Evolutionary conservation across 2,797 vertebrate genomes (phyloP), one percentile per base, ranked within the genome.

Genomic region (Eremophila alpestris): DNA sequence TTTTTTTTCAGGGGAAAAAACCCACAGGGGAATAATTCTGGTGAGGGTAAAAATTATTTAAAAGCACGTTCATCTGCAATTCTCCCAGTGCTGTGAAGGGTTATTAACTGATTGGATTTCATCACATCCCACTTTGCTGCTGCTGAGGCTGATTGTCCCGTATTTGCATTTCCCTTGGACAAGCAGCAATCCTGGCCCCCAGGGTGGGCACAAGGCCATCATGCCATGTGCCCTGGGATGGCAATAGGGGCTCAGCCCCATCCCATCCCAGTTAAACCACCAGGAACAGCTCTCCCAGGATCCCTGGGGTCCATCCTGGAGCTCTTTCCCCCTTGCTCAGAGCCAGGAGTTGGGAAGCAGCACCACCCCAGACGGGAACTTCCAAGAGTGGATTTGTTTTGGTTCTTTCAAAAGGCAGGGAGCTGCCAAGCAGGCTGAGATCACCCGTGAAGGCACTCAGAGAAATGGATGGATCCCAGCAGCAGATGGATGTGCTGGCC

Each of bases 41-140:
- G 30, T 0, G 3, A 38, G 17, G 14, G 2, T 4, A 8, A 16
- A 51, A 32, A 68, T 22, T 51, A 20, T 73, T 70, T 85, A 79
- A 83, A 88, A 86, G 13, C 62, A 56, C 1, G 0, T 92, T 94
- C 83, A 92, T 84, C 89, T 87, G 87, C 87, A 95, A 92, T 91
- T 64, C 64, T 64, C n/a, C 51, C 63, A 16, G 76, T 56, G 93
- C 93, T 17, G 13, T 71, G 85, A 78, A 86, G 86, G 81, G 90
- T 75, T 84, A 87, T 94, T 92, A 94, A 63, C 90, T 96, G 95
- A 94, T 95, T 95, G 86, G 94, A 83, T 92, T 95, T 92, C 90
- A 92, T 94, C 89, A 94, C 62, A 17, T 76, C 21, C 59, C 29
- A 5, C 94, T 83, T 4, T 1, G 83, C 89, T 79, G 89, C 83